phyloP scores from a whole-genome alignment of 2,113 vertebrate genomes.

The Pycnonotus jocosus region DNA sequence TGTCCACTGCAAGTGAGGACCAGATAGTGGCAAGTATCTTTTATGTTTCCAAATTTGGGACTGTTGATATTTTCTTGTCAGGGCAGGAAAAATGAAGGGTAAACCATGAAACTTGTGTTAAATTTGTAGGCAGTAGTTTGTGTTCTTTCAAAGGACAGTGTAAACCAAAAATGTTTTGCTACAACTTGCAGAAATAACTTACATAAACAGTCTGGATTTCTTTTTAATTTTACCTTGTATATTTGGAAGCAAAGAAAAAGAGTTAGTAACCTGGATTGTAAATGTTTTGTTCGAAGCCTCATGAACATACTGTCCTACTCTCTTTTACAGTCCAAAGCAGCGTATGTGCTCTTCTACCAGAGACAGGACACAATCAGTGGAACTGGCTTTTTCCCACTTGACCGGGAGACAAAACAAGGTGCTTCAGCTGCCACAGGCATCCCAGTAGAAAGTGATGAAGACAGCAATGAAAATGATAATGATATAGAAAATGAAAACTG shows the following conservation, averaged over 20 bases:
- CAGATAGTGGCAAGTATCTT: slow-evolving; percentile 92
- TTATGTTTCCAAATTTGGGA: neutral
- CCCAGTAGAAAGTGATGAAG: slow-evolving; percentile 82
- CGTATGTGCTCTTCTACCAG: slow-evolving; percentile 97
- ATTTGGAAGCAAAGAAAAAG: neutral
- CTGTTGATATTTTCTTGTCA: neutral
- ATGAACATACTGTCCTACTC: neutral
- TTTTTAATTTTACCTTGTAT: neutral
- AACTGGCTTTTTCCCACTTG: slow-evolving; percentile 93
- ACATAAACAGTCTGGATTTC: neutral
- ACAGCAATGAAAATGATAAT: slow-evolving; percentile 81
- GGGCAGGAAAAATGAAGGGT: neutral
- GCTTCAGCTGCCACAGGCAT: slow-evolving; percentile 79
- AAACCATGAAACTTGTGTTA: neutral
- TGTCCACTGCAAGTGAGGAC: slow-evolving; percentile 89
- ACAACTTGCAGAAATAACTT: neutral
- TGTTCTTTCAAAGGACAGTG: neutral
- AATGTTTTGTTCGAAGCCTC: neutral
- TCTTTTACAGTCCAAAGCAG: slow-evolving; percentile 90
- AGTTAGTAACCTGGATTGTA: neutral
- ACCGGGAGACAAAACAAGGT: slow-evolving; percentile 84
- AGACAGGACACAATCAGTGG: slow-evolving; percentile 92
- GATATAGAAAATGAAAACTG: slow-evolving; percentile 85
- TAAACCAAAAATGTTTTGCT: neutral
- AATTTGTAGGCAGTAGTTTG: neutral